A percentile compares a stretch with the other conserved stretches of the same genome.
Conservation (phyloP, 2,797 vertebrate genomes). For the Diplodus sargus region DNA sequence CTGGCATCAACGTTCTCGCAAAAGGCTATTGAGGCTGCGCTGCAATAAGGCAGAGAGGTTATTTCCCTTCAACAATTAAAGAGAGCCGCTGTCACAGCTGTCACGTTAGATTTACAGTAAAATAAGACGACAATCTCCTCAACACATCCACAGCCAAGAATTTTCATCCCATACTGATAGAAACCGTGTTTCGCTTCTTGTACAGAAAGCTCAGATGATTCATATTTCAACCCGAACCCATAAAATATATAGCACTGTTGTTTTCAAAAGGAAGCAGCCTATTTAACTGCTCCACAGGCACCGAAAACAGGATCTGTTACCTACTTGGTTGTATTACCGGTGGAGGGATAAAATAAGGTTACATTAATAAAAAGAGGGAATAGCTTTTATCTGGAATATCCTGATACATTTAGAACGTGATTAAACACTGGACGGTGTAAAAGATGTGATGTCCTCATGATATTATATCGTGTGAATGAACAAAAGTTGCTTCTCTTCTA, state of each 20-base stretch:
- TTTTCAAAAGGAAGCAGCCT: not conserved
- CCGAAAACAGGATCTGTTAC: conserved; percentile 3
- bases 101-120: conserved; percentile 1
- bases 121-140: not conserved
- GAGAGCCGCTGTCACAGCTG: conserved; percentile 20
- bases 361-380: conserved; percentile 5
- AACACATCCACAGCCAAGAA: not conserved
- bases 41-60: conserved; percentile 8
- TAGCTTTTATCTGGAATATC: not conserved
- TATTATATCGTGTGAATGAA: not conserved
- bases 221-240: not conserved
- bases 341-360: not conserved
- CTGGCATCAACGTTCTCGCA: conserved; percentile 17
- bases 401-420: not conserved
- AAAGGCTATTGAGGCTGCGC: conserved; percentile 13
- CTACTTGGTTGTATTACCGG: not conserved
- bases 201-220: conserved; percentile 11
- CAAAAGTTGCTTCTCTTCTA: not conserved
- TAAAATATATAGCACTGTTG: not conserved
- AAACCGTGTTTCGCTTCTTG: not conserved
- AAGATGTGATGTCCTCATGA: not conserved
- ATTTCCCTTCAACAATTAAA: conserved; percentile 15
- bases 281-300: not conserved
- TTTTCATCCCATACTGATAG: conserved; percentile 2
- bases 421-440: not conserved